A percentile compares a stretch with the other conserved stretches of the same genome.
Evolutionary conservation across 92 coral and sea anemone species (phyloP).

Genomic region (Desmophyllum pertusum): DNA sequence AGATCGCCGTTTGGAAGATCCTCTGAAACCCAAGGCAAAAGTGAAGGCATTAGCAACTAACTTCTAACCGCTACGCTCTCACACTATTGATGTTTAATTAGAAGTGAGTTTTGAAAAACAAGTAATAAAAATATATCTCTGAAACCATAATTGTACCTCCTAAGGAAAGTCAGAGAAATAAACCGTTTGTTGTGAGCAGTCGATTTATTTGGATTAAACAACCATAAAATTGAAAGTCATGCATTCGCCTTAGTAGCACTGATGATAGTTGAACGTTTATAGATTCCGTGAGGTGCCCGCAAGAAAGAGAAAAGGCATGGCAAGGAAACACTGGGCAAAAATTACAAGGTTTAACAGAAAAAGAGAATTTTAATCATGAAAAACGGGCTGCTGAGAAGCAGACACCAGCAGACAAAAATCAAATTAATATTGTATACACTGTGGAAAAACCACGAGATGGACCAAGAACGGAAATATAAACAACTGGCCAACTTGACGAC

Average conservation of each 20-base stretch:
- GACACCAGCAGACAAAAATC: slow-evolving; percentile 41
- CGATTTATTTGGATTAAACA: slow-evolving; percentile 21
- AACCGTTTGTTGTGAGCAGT: slow-evolving; percentile 31
- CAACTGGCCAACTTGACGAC: slow-evolving; percentile 11
- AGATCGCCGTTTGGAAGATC: background rate
- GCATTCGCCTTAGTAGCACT: background rate
- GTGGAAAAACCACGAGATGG: slow-evolving; percentile 44
- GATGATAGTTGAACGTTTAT: background rate
- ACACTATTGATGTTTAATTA: slow-evolving; percentile 1
- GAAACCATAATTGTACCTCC: slow-evolving; percentile 40
- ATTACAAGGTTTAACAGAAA: background rate
- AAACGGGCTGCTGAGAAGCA: slow-evolving; percentile 11
- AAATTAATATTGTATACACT: slow-evolving; percentile 42
- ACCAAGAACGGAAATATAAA: slow-evolving; percentile 10
- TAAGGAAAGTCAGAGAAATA: slow-evolving; percentile 22
- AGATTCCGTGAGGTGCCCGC: background rate
- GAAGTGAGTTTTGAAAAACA: slow-evolving; percentile 27
- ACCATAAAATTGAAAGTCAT: slow-evolving; percentile 10
- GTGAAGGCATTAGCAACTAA: background rate
- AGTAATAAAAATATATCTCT: slow-evolving; percentile 18
- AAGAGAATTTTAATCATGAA: slow-evolving; percentile 18
- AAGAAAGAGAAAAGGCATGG: background rate
- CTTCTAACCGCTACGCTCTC: background rate
- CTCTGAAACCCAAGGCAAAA: background rate
- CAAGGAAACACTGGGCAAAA: background rate